These are phyloP conservation scores for Philantomba maxwellii DNA, from an alignment of 2,113 vertebrate species.

Conservation along the genomic window DNA sequence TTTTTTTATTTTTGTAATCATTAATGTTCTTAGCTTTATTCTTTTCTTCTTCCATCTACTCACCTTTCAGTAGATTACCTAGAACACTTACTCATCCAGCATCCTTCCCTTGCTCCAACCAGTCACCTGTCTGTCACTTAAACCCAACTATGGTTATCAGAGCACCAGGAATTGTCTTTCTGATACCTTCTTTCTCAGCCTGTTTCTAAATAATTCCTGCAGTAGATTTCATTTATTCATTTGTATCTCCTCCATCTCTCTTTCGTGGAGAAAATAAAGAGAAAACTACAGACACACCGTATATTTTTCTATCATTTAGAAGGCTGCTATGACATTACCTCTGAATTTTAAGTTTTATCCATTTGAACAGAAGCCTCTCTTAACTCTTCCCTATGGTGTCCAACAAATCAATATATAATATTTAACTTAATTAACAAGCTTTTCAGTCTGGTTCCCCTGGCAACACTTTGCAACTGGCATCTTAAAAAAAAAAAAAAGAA, in stretches of 20 bases:
- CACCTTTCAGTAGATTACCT: neutral
- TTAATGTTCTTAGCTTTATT: neutral
- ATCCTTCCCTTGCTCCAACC: neutral
- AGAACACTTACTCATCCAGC: neutral
- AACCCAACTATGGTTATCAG: neutral
- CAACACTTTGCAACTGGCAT: slow-evolving; percentile 7
- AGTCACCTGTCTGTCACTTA: neutral
- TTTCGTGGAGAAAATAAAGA: neutral
- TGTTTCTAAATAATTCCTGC: neutral
- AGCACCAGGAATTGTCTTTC: neutral
- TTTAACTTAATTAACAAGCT: slow-evolving; percentile 40
- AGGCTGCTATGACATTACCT: neutral
- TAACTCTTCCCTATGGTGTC: neutral
- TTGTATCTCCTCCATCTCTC: neutral
- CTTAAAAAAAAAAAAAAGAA: neutral
- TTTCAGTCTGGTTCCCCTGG: slow-evolving; percentile 17
- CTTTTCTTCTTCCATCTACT: neutral
- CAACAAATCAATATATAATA: slow-evolving; percentile 38
- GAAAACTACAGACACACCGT: neutral
- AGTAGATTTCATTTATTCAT: neutral
- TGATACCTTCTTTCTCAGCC: neutral
- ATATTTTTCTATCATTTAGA: neutral
- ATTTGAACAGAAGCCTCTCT: slow-evolving; percentile 21
- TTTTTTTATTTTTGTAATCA: neutral
- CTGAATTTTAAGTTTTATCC: slow-evolving; percentile 11